phyloP scores from a whole-genome alignment of 1,140 invertebrate species.

The Oreohelix idahoensis region DNA sequence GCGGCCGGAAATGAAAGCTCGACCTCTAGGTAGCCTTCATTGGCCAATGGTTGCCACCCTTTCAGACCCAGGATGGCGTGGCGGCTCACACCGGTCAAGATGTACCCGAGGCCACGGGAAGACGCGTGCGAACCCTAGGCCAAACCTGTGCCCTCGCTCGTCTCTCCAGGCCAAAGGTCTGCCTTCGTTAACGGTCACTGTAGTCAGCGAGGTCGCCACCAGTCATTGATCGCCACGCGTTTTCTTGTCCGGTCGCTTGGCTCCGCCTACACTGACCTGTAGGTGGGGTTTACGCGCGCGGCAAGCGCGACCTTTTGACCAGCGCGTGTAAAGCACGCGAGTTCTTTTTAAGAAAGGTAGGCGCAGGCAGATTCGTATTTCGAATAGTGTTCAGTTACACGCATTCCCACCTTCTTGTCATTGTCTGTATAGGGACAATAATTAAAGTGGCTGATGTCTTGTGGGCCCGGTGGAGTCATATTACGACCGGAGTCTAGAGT shows the following conservation, averaged over 20 bases:
- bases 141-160: not conserved
- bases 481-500: too few relatives aligned
- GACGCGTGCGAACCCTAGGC: not conserved
- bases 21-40: not conserved
- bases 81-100: not conserved
- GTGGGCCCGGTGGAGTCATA: too few relatives aligned
- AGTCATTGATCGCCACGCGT: constrained; percentile 7
- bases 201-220: not conserved
- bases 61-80: not conserved
- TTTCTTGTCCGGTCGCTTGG: not conserved
- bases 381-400: too few relatives aligned
- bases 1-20: not conserved
- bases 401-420: too few relatives aligned
- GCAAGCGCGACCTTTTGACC: not conserved
- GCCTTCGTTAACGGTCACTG: constrained; percentile 5
- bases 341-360: not conserved
- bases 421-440: too few relatives aligned
- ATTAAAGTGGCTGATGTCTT: too few relatives aligned
- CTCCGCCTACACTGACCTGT: not conserved
- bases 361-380: too few relatives aligned
- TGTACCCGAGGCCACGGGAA: not conserved
- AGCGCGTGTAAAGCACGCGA: constrained; percentile 13
- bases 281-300: not conserved
- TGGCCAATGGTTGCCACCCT: not conserved
- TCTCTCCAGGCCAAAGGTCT: not conserved